These are phyloP conservation scores for Holothuria leucospilota DNA, from an alignment of 53 echinoderm and acorn worm species.

Conservation along the genomic window DNA sequence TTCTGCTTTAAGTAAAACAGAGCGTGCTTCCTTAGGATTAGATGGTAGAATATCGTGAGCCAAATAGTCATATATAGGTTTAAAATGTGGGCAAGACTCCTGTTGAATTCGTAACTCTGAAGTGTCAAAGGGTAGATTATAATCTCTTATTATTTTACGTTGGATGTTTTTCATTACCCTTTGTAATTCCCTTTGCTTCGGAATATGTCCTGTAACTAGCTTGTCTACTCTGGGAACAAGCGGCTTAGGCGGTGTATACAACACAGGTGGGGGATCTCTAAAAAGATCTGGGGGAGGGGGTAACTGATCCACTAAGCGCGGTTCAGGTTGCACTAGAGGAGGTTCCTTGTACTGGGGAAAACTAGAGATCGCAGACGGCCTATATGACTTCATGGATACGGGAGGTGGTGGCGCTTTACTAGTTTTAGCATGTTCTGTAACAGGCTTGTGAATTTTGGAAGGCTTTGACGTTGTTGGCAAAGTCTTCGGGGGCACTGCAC, in stretches of 20 bases:
- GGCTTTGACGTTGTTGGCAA: no score
- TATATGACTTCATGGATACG: no score
- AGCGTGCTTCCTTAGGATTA: constrained; percentile 16
- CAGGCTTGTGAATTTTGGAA: no score
- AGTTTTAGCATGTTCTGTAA: no score
- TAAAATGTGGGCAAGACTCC: constrained; percentile 43
- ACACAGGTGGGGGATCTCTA: constrained; percentile 44
- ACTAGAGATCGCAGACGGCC: no score
- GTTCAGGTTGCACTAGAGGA: no score
- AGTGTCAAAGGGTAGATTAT: constrained; percentile 46
- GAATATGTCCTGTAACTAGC: constrained; percentile 50
- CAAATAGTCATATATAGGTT: constrained; percentile 42
- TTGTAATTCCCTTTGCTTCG: constrained; percentile 55
- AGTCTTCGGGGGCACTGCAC: no score
- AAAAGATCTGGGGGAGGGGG: no score
- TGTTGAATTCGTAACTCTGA: constrained; percentile 12
- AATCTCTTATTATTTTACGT: constrained; percentile 65
- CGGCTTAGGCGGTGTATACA: constrained; percentile 51
- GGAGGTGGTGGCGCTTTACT: no score
- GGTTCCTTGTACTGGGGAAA: no score
- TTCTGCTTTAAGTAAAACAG: constrained; percentile 33
- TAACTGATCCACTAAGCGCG: no score
- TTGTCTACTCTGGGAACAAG: constrained; percentile 43
- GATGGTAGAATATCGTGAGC: constrained; percentile 47
- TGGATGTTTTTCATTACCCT: constrained; percentile 42